Conservation (phyloP, 2,113 vertebrate species). For the Phylloscopus trochiloides region DNA sequence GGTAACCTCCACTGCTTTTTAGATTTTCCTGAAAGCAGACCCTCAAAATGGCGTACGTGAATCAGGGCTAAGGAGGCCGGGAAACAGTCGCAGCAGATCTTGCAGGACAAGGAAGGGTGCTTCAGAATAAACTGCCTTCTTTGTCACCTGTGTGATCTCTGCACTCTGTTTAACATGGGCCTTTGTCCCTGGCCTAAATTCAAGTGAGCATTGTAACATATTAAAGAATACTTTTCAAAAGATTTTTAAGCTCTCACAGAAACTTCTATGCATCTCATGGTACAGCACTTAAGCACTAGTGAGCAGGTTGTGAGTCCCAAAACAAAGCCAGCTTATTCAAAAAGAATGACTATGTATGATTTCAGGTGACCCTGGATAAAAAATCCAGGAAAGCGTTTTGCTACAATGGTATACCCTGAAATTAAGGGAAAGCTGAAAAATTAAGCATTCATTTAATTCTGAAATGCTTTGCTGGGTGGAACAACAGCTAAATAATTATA, state of each 20-base stretch:
- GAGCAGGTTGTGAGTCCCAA: not conserved
- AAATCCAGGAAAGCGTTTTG: not conserved
- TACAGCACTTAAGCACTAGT: not conserved
- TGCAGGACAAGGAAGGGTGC: not conserved
- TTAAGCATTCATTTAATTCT: not conserved
- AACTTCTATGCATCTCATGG: not conserved
- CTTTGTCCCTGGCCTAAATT: not conserved
- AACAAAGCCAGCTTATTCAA: not conserved
- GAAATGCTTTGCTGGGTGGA: not conserved
- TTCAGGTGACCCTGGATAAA: not conserved
- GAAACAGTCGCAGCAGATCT: not conserved
- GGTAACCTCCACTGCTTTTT: not conserved
- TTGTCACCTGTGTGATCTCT: not conserved
- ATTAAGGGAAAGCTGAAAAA: not conserved
- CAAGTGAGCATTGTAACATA: not conserved
- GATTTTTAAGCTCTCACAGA: not conserved
- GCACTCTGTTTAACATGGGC: rapidly evolving
- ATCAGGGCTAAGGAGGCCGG: not conserved
- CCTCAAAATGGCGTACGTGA: rapidly evolving
- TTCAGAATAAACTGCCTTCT: not conserved
- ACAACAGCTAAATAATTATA: not conserved
- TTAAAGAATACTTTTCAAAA: not conserved
- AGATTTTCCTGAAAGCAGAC: not conserved
- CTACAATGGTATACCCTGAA: not conserved
- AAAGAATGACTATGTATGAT: not conserved